Conservation (phyloP, 2,113 vertebrate species). For the Asarcornis scutulata region DNA sequence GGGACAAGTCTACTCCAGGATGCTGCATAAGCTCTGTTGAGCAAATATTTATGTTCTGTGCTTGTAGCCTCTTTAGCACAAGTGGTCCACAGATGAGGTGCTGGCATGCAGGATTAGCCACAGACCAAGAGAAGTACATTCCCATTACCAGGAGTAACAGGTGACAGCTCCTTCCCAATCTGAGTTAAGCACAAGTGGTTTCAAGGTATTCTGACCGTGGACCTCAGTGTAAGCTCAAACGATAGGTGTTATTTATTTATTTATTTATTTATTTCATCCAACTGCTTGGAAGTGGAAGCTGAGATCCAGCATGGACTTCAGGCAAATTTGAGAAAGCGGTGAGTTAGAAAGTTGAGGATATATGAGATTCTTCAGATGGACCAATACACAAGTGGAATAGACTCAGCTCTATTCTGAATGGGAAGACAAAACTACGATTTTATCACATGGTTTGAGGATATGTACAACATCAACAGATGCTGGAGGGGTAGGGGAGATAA, state of each 20-base stretch:
- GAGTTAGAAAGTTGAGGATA: not conserved
- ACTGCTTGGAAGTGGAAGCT: not conserved
- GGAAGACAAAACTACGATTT: not conserved
- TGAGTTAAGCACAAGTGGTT: not conserved
- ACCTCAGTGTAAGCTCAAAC: accelerated
- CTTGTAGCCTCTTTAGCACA: not conserved
- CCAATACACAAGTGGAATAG: not conserved
- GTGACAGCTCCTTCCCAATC: not conserved
- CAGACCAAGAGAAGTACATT: not conserved
- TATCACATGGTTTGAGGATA: not conserved
- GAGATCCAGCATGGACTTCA: not conserved
- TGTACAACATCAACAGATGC: accelerated
- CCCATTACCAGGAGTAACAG: not conserved
- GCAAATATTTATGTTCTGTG: not conserved
- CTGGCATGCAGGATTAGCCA: not conserved
- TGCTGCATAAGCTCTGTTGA: not conserved
- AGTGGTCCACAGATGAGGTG: not conserved
- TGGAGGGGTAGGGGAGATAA: not conserved
- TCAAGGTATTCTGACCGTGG: not conserved
- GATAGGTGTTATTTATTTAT: not conserved
- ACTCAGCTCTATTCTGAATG: not conserved
- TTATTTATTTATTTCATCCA: not conserved
- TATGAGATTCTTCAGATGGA: not conserved
- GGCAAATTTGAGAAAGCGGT: not conserved
- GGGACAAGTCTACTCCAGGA: not conserved